Conservation (phyloP, 2,113 vertebrate genomes). For the Saguinus midas region DNA sequence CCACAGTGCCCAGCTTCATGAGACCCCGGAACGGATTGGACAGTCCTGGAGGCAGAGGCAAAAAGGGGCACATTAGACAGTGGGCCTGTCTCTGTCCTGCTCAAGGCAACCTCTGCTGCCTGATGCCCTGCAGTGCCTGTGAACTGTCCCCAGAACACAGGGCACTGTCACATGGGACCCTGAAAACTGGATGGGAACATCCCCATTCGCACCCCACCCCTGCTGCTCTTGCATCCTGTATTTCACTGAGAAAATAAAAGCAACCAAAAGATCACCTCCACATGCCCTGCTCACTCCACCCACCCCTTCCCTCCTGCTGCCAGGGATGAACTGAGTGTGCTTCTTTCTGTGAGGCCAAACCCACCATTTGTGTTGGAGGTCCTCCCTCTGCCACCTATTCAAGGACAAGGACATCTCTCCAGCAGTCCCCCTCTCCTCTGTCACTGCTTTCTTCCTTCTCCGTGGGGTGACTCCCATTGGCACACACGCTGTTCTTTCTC, state of each 20-base stretch:
- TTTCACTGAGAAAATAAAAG: neutral
- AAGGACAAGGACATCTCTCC: neutral
- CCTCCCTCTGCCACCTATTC: neutral
- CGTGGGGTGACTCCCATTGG: neutral
- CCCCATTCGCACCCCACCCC: neutral
- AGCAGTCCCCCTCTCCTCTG: neutral
- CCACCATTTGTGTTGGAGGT: neutral
- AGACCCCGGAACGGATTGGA: slow-evolving; percentile 95
- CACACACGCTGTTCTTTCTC: neutral
- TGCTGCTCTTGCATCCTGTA: neutral
- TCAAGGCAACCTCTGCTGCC: neutral
- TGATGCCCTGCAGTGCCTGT: neutral
- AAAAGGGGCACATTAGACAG: neutral
- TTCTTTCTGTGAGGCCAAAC: neutral
- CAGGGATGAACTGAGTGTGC: neutral
- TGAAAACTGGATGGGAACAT: neutral
- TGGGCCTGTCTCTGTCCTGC: neutral
- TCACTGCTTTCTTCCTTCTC: neutral
- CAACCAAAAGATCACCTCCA: neutral
- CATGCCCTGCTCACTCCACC: fast-evolving
- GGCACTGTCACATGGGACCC: neutral
- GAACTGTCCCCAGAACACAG: neutral
- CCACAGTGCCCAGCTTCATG: slow-evolving; percentile 94
- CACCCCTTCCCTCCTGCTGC: neutral
- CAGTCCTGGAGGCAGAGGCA: slow-evolving; percentile 83